A percentile compares a stretch with the other conserved stretches of the same genome.
Conservation (phyloP, 2,797 vertebrate genomes). For the Lagorchestes hirsutus region DNA sequence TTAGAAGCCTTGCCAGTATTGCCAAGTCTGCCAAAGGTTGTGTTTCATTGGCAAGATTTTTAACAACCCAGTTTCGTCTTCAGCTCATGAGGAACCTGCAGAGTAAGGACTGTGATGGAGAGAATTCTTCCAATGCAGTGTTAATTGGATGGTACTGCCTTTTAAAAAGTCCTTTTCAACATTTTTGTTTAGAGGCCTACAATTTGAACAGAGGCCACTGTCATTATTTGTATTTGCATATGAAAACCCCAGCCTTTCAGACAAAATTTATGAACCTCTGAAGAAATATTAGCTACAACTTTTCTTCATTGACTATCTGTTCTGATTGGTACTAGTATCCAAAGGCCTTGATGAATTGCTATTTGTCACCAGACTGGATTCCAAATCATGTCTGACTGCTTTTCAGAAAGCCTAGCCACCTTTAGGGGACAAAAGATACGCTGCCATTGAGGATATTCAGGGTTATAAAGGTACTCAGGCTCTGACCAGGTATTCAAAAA, state of each 20-base stretch:
- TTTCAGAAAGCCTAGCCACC: not conserved
- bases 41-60: not conserved
- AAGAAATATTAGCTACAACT: not conserved
- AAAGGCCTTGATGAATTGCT: not conserved
- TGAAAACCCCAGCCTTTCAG: not conserved
- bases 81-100: not conserved
- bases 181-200: not conserved
- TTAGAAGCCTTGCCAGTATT: not conserved
- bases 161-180: not conserved
- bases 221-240: conserved; percentile 21
- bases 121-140: not conserved
- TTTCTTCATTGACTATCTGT: not conserved
- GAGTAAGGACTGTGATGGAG: not conserved
- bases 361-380: not conserved
- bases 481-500: conserved; percentile 10
- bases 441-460: not conserved
- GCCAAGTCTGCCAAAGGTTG: not conserved
- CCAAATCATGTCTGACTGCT: not conserved
- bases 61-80: not conserved
- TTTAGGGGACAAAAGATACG: not conserved
- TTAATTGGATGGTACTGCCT: not conserved
- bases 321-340: not conserved
- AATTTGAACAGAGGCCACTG: not conserved
- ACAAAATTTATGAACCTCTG: not conserved
- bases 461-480: not conserved